Evolutionary conservation across 2,797 vertebrate species (phyloP), one percentile per base, ranked within the genome.

Genomic region (Pangasius djambal): DNA sequence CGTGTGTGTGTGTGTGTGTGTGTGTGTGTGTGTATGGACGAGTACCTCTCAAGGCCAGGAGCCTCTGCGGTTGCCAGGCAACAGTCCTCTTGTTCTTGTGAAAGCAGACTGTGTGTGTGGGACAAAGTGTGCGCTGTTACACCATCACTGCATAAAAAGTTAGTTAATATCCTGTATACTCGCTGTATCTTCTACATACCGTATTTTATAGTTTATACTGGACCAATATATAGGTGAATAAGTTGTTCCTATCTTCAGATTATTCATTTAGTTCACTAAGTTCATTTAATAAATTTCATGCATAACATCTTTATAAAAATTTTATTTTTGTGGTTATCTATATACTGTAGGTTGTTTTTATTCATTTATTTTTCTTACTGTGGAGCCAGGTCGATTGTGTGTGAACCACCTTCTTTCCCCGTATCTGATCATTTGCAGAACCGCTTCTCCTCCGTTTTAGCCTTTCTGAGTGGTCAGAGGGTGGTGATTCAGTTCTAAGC

Each of bases 41-140:
- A 92, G 89, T 89, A 86, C 82, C 88, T 89, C 87, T 92, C 82
- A 84, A 86, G 78, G 87, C 87, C 61, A 86, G 52, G 86, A 88
- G 88, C 89, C 90, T 78, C 86, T 79, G 70, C 13, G 83, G 90
- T 91, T 91, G 90, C 91, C 85, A 89, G 63, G 91, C 91, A 92
- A 92, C 91, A 90, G 88, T 63, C 69, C 81, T 83, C 87, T 88
- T 89, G 77, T 87, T 90, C 87, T 83, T 89, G 52, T 88, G 52
- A 88, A 70, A 89, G 85, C 48, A 86, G 85, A 50, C 74, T 83
- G 69, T 59, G 75, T 52, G 75, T 31, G 50, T 52, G 75, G 2
- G 70, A 40, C 18, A 72, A 72, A 37, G 40, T 48, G 50, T 81
- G 63, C 70, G 86, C 57, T 85, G 70, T 55, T 70, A 40, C 20